These are phyloP conservation scores for Desmophyllum pertusum DNA, from an alignment of 92 coral and sea anemone genomes.

Conservation along the genomic window DNA sequence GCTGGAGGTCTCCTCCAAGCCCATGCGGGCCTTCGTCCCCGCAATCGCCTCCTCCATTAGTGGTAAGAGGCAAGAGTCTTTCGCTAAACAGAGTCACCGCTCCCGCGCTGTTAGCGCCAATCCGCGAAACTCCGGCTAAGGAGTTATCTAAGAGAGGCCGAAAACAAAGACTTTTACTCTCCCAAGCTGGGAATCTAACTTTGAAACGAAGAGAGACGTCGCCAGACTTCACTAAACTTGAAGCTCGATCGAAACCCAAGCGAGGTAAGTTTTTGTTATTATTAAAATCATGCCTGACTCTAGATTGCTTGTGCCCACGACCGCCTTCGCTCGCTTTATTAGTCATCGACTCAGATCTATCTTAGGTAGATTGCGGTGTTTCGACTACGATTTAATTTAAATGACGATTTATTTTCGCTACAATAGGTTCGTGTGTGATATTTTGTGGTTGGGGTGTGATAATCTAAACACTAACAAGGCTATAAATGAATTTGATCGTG, in stretches of 20 bases:
- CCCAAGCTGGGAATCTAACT: slow-evolving; percentile 80
- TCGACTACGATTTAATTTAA: slow-evolving; percentile 8
- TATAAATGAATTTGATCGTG: slow-evolving; percentile 44
- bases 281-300: background rate
- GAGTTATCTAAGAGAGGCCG: slow-evolving; percentile 83
- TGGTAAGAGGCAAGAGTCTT: slow-evolving; percentile 81
- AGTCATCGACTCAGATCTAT: background rate
- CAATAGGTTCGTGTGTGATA: slow-evolving; percentile 24
- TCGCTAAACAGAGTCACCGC: slow-evolving; percentile 65
- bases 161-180: slow-evolving; percentile 82
- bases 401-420: slow-evolving; percentile 6
- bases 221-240: slow-evolving; percentile 74
- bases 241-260: slow-evolving; percentile 81
- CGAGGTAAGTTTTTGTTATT: slow-evolving; percentile 64
- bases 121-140: slow-evolving; percentile 66
- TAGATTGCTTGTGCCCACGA: background rate
- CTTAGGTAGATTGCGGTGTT: slow-evolving; percentile 17
- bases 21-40: slow-evolving; percentile 93
- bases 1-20: slow-evolving; percentile 86
- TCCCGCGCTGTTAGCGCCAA: slow-evolving; percentile 50
- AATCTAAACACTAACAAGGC: slow-evolving; percentile 31
- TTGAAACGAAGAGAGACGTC: slow-evolving; percentile 89
- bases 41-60: slow-evolving; percentile 86
- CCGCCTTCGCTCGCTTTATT: slow-evolving; percentile 15
- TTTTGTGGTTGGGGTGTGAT: slow-evolving; percentile 45